phyloP scores from a whole-genome alignment of 2,797 vertebrate species.

The Sarcophilus harrisii region DNA sequence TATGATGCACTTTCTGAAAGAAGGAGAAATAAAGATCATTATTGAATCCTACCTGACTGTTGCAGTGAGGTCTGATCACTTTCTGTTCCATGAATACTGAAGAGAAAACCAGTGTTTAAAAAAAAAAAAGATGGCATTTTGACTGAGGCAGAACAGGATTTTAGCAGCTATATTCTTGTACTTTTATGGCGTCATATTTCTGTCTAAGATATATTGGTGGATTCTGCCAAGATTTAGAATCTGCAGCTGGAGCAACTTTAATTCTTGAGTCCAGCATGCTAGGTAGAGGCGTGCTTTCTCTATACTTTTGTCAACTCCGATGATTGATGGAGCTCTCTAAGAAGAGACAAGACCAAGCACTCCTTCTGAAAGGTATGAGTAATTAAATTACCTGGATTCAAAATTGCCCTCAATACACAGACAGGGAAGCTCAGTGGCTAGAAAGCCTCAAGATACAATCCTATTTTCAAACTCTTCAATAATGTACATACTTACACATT shows the following conservation, averaged over 20 bases:
- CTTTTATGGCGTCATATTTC: conserved; percentile 81
- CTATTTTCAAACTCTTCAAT: background rate
- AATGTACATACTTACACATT: too few species aligned
- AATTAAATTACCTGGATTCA: conserved; percentile 42
- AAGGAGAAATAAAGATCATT: conserved; percentile 81
- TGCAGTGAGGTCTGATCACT: conserved; percentile 80
- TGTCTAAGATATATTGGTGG: conserved; percentile 79
- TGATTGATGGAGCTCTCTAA: conserved; percentile 78
- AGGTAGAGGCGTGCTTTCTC: conserved; percentile 74
- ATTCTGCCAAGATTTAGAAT: conserved; percentile 81
- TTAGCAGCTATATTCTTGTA: conserved; percentile 74
- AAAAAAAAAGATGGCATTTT: conserved; percentile 78
- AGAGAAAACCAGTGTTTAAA: conserved; percentile 72
- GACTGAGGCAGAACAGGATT: conserved; percentile 78
- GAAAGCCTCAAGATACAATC: background rate
- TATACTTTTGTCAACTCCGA: conserved; percentile 78
- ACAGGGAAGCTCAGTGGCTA: conserved; percentile 33
- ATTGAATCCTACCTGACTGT: conserved; percentile 72
- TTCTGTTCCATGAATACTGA: conserved; percentile 79
- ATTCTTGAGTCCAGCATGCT: conserved; percentile 78
- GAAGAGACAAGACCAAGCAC: conserved; percentile 14
- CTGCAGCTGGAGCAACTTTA: conserved; percentile 79
- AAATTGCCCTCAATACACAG: conserved; percentile 39
- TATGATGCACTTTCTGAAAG: conserved; percentile 62
- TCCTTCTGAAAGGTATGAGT: conserved; percentile 35